Evolutionary conservation across 1,140 invertebrate species (phyloP).

Genomic region (Neuroterus valhalla): DNA sequence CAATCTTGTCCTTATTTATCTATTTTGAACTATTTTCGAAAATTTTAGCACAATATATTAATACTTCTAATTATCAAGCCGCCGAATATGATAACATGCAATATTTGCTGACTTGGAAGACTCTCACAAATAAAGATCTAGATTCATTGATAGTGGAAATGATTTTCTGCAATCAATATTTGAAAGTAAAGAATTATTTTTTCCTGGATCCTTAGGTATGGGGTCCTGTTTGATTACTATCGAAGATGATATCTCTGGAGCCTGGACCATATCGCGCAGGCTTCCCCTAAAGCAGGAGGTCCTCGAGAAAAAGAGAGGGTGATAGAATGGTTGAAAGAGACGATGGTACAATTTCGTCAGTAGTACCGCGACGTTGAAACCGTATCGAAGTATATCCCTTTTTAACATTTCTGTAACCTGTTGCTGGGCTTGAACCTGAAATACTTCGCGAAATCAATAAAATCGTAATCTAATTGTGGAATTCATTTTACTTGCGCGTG

Average conservation of each 20-base stretch:
- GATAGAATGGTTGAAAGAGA: conserved; percentile 38
- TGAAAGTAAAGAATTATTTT: neutral
- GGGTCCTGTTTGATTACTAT: neutral
- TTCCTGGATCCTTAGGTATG: neutral
- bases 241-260: conserved; percentile 1
- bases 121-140: too few species aligned
- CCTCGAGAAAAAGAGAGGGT: conserved; percentile 19
- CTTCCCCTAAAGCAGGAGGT: conserved; percentile 35
- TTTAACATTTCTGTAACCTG: neutral
- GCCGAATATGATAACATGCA: too few species aligned
- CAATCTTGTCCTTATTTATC: too few species aligned
- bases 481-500: too few species aligned
- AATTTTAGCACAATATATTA: too few species aligned
- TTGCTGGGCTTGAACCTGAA: neutral
- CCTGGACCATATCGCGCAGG: conserved; percentile 47
- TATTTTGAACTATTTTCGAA: too few species aligned
- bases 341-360: conserved; percentile 55
- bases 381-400: conserved; percentile 18
- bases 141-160: too few species aligned
- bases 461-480: too few species aligned
- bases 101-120: too few species aligned
- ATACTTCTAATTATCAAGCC: too few species aligned
- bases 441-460: neutral
- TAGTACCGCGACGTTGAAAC: conserved; percentile 46
- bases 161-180: too few species aligned